Evolutionary conservation across 2,888 invertebrate genomes (phyloP).

Genomic region (Limnephilus lunatus): DNA sequence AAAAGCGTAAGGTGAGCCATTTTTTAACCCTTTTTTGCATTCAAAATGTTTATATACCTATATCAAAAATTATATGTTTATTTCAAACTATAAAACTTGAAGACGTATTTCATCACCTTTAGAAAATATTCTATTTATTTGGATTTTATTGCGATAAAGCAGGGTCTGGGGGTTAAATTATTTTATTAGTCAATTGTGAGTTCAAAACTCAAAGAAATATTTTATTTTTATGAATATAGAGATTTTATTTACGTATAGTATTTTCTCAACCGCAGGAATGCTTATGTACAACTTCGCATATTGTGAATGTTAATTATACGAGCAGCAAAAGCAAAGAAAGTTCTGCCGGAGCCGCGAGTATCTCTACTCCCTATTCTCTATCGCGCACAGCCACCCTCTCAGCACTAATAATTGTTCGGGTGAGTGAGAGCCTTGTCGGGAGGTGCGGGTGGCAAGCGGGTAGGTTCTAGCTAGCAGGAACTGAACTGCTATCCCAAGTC

Average conservation of each 20-base stretch:
- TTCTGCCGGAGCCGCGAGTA: not conserved
- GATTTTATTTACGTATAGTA: not conserved
- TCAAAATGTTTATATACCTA: too few species aligned
- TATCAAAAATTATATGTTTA: too few species aligned
- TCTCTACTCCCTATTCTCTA: not conserved
- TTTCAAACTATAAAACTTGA: too few species aligned
- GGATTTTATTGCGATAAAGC: too few species aligned
- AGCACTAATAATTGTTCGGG: not conserved
- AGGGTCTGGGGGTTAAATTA: too few species aligned
- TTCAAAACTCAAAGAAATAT: not conserved
- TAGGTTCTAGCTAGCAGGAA: not conserved
- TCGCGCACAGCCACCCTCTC: not conserved
- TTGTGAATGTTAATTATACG: constrained; percentile 39
- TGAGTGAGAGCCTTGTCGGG: not conserved
- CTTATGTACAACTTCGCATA: not conserved
- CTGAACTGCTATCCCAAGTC: not conserved
- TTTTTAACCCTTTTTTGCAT: too few species aligned
- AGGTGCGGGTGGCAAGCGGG: constrained; percentile 10
- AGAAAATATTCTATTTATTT: too few species aligned
- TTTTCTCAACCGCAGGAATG: not conserved
- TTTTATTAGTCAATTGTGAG: not conserved
- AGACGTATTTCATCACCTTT: too few species aligned
- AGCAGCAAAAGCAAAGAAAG: constrained; percentile 46
- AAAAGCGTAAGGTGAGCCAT: too few species aligned
- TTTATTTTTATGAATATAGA: not conserved